Base-by-base conservation (phyloP, 2,113 vertebrate species). In the Lophius piscatorius region DNA sequence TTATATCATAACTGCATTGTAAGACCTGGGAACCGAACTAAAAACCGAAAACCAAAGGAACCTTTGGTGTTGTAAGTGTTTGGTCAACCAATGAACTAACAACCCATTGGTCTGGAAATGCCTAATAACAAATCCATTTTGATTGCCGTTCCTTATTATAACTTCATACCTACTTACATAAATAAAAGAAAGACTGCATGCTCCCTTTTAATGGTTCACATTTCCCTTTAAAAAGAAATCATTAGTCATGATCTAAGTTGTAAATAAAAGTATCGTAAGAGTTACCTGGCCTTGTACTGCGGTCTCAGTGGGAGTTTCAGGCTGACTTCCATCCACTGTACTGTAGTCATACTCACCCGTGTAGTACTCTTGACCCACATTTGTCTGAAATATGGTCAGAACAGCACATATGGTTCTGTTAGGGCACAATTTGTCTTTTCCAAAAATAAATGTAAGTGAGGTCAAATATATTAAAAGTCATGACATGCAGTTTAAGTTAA, bases 261-360 rank as follows among this genome's bases (percentile, higher is more conserved):
- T 42, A 36, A 28, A 49, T 17, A n/a, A 21, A 1, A 2, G 4
- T 9, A 2, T 7, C 17, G 5, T 7, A 48, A 45, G 51, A 17
- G 39, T 93, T 95, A 96, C 94, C 95, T 93, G 86, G 66, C 92
- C 93, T 50, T 89, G 51, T 86, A 85, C 87, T 3, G 87, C 77
- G 11, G 90, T 85, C 46, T 84, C 88, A 10, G 81, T 85, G 17
- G 94, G 94, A 66, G 86, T 72, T 62, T 93, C 90, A 36, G 95
- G 94, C 73, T 93, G 94, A 33, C 85, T 92, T 64, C 90, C 85
- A 4, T 92, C 91, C 73, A 91, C 68, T 3, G 84, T 83, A 63
- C 80, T 91, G 63, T 97, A 98, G 73, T 94, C 90, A 63, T 86
- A 90, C 86, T 92, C 91, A 64, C 75, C 67, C 20, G 63, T 80